phyloP scores from a whole-genome alignment of 2,888 invertebrate species.

The Taphrorychus bicolor region DNA sequence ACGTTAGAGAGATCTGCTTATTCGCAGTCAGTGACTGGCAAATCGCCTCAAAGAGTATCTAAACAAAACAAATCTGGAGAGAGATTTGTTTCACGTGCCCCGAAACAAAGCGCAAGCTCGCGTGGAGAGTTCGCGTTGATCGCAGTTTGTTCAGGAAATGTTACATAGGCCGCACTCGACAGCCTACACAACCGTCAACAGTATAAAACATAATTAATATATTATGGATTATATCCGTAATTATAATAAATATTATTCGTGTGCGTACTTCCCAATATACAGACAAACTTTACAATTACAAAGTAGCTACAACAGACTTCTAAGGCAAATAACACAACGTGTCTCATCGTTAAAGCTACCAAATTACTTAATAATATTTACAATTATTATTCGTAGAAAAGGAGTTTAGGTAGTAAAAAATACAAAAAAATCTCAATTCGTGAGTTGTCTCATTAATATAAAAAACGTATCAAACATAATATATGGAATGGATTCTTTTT shows the following conservation, averaged over 20 bases:
- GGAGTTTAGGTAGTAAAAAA: conserved; percentile 29
- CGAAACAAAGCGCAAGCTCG: conserved; percentile 13
- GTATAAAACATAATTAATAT: conserved; percentile 57
- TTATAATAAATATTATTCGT: conserved; percentile 44
- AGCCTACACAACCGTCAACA: conserved; percentile 54
- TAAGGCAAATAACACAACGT: conserved; percentile 35
- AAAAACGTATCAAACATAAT: conserved; percentile 1
- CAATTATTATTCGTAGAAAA: conserved; percentile 31
- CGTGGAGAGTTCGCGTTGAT: conserved; percentile 27
- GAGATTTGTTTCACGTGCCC: conserved; percentile 18
- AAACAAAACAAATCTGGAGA: conserved; percentile 37
- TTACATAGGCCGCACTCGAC: not conserved
- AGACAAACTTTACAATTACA: conserved; percentile 51
- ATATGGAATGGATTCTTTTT: conserved; percentile 37
- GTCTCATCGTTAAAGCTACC: conserved; percentile 2
- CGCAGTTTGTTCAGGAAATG: not conserved
- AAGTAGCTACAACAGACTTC: conserved; percentile 18
- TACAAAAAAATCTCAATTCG: conserved; percentile 16
- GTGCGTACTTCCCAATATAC: conserved; percentile 59
- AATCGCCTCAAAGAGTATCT: not conserved
- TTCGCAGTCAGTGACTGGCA: not conserved
- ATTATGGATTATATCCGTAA: conserved; percentile 46
- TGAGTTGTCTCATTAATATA: conserved; percentile 2
- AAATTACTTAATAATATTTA: no score
- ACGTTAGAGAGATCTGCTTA: conserved; percentile 20